Evolutionary conservation across 1,140 invertebrate species (phyloP).

Genomic region (Hydropsyche tenuis): DNA sequence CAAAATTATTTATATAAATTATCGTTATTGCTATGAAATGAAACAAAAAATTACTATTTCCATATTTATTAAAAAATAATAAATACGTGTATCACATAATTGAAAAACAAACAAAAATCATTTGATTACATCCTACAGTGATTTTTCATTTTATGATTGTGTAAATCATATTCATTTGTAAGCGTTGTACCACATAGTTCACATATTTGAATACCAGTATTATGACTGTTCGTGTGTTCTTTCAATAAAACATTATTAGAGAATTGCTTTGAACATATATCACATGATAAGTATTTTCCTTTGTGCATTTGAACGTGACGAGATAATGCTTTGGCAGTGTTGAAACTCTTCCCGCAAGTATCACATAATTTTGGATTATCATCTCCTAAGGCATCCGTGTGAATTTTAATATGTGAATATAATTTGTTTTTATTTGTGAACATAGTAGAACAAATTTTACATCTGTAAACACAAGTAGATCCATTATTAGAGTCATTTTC

Average conservation of each 20-base stretch:
- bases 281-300: constrained; percentile 38
- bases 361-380: constrained; percentile 32
- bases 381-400: neutral
- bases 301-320: constrained; percentile 42
- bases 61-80: too few species aligned
- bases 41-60: too few species aligned
- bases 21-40: too few species aligned
- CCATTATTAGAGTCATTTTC: neutral
- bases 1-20: too few species aligned
- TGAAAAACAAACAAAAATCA: too few species aligned
- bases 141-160: constrained; percentile 25
- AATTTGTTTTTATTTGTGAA: constrained; percentile 39
- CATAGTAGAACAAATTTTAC: constrained; percentile 37
- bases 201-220: constrained; percentile 41
- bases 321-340: constrained; percentile 34
- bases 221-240: constrained; percentile 37
- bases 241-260: constrained; percentile 33
- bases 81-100: too few species aligned
- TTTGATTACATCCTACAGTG: neutral
- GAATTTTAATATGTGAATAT: constrained; percentile 42
- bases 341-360: constrained; percentile 43
- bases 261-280: constrained; percentile 40
- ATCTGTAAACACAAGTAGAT: constrained; percentile 29
- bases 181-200: constrained; percentile 43
- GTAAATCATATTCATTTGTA: constrained; percentile 36